Base-by-base conservation (phyloP, 2,113 vertebrate species). In the Gobius niger region DNA sequence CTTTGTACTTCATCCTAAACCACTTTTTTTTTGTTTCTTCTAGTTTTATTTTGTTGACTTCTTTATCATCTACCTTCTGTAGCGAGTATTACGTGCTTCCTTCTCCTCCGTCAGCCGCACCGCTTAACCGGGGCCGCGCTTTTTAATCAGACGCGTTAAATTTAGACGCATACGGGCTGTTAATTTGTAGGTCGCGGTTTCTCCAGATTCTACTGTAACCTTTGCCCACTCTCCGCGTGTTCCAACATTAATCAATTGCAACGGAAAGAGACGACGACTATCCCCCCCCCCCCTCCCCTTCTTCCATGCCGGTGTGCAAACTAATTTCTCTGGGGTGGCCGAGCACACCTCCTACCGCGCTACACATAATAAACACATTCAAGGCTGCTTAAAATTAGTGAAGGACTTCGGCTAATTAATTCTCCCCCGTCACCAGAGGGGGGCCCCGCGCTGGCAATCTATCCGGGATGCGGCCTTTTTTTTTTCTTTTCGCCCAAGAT, bases 401-500 rank as follows among this genome's bases (percentile, higher is more conserved):
- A 83, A 40, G 81, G 57, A 57, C 72, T 82, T 77, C 12, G 52
- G 83, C 83, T 91, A 92, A 92, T 93, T 88, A 93, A 92, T 91
- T 91, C 86, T 72, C 78, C 70, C 69, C 79, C 89, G 88, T 91
- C 88, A 90, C 76, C 64, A 53, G 73, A 60, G 68, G 84, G 74
- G 74, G 69, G 62, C 41, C 70, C 53, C 52, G 18, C 52, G 18
- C 51, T 72, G 67, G 71, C 84, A 86, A 91, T 91, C 87, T 88
- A 84, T 91, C 84, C 77, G 75, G 65, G 76, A 76, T 75, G 80
- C 85, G 76, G 81, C 82, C 82, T 84, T 72, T 78, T 54, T 11
- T n/a, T 70, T 80, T 34, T 34, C 5, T 34, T 4, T 34, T 34
- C 24, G 1, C 3, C 85, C 81, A 77, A 89, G 88, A 91, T 88